Conservation (phyloP, 1,140 invertebrate genomes). For the Mylabris phalerata region DNA sequence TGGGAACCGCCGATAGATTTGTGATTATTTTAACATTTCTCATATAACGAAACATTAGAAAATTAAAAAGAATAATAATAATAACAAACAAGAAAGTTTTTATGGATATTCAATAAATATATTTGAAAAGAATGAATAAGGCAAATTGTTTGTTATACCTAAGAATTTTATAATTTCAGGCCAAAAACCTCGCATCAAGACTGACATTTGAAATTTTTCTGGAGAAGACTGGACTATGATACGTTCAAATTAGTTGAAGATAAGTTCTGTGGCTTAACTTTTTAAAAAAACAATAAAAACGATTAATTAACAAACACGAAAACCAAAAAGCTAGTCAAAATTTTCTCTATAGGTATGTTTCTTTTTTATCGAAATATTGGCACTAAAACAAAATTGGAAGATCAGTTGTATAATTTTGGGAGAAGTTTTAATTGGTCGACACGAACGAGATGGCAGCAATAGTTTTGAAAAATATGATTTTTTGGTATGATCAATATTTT, state of each 20-base stretch:
- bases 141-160: slow-evolving; percentile 30
- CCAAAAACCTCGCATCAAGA: slow-evolving; percentile 40
- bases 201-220: slow-evolving; percentile 44
- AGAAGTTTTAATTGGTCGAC: too few relatives aligned
- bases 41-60: neutral
- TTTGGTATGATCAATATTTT: too few relatives aligned
- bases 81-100: slow-evolving; percentile 12
- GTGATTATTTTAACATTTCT: slow-evolving; percentile 27
- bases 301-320: too few relatives aligned
- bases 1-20: slow-evolving; percentile 18
- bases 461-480: too few relatives aligned
- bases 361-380: neutral
- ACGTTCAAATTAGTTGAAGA: slow-evolving; percentile 42
- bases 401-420: too few relatives aligned
- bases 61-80: neutral
- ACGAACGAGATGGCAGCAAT: too few relatives aligned
- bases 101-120: slow-evolving; percentile 27
- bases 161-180: slow-evolving; percentile 39
- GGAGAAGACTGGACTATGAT: slow-evolving; percentile 41
- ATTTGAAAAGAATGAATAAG: slow-evolving; percentile 17
- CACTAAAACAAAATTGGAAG: too few relatives aligned
- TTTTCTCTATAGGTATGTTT: slow-evolving; percentile 10
- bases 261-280: slow-evolving; percentile 42
- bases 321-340: slow-evolving; percentile 9
- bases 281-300: slow-evolving; percentile 22